phyloP scores from a whole-genome alignment of 2,113 vertebrate species.

The Hepsetus odoe region DNA sequence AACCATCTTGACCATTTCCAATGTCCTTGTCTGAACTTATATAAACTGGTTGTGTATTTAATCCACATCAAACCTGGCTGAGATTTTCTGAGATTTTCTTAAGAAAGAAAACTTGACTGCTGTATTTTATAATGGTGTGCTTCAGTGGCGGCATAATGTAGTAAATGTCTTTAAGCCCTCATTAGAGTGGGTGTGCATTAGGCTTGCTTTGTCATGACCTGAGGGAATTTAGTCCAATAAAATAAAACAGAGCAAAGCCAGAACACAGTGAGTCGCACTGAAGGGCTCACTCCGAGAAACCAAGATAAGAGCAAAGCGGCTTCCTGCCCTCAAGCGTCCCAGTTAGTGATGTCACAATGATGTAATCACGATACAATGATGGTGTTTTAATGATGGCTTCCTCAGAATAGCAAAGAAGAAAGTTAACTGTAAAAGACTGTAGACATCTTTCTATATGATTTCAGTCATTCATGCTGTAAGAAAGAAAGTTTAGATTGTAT shows the following conservation, averaged over 20 bases:
- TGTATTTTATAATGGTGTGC: conserved; percentile 9
- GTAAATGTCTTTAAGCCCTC: conserved; percentile 1
- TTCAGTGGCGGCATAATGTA: background rate
- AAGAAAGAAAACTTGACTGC: background rate
- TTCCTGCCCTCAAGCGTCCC: background rate
- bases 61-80: conserved; percentile 27
- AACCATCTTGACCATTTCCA: conserved; percentile 25
- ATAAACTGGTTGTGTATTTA: conserved; percentile 32
- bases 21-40: conserved; percentile 25
- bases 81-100: conserved; percentile 13
- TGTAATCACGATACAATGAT: background rate
- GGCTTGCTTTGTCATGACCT: background rate
- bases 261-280: background rate
- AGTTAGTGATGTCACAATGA: background rate
- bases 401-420: background rate
- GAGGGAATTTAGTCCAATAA: conserved; percentile 24
- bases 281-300: background rate
- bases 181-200: conserved; percentile 15
- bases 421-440: background rate
- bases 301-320: background rate
- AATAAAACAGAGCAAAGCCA: background rate
- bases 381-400: background rate
- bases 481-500: conserved; percentile 16
- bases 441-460: background rate
- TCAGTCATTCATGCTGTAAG: conserved; percentile 9